These are phyloP conservation scores for Gibbula magus DNA, from an alignment of 2,888 invertebrate species.

Conservation along the genomic window DNA sequence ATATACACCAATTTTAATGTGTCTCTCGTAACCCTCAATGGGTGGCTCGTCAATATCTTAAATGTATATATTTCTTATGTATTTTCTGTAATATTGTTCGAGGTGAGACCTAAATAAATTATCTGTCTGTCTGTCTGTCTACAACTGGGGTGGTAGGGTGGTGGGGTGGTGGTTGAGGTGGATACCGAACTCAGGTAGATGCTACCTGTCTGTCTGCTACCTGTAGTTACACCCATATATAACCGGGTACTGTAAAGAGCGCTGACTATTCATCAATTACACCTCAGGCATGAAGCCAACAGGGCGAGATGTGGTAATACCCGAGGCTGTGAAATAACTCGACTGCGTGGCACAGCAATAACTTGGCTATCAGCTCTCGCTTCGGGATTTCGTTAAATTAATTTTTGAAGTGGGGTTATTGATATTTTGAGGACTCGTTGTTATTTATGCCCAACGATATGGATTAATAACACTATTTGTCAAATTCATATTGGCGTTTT, in stretches of 20 bases:
- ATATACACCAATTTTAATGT: too few species aligned
- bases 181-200: not conserved
- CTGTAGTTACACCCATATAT: not conserved
- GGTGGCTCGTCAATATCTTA: too few species aligned
- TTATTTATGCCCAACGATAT: not conserved
- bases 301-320: not conserved
- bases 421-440: not conserved
- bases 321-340: not conserved
- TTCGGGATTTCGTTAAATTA: not conserved
- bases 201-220: too few species aligned
- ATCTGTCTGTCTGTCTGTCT: too few species aligned
- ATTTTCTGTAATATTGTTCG: too few species aligned
- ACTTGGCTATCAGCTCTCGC: not conserved
- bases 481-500: not conserved
- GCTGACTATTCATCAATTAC: not conserved
- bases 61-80: too few species aligned
- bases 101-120: too few species aligned
- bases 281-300: not conserved
- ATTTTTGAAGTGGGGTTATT: conserved; percentile 8
- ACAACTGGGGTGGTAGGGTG: too few species aligned
- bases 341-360: not conserved
- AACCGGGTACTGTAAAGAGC: not conserved
- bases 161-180: too few species aligned
- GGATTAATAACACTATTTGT: not conserved
- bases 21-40: too few species aligned